Conservation (phyloP, 2,113 vertebrate genomes). For the Pelecanus crispus region DNA sequence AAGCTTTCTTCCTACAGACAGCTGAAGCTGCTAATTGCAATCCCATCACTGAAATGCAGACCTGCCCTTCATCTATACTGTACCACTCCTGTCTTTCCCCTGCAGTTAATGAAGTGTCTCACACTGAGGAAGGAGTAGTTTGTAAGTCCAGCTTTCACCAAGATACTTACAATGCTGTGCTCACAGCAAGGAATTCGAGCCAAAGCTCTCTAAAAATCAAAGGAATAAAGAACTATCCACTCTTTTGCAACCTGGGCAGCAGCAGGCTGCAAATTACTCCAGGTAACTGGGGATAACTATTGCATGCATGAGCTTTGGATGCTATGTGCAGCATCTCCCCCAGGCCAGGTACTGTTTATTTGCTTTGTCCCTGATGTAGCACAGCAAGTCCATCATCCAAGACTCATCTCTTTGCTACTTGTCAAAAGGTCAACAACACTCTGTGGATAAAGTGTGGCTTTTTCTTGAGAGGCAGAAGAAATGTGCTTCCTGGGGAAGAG, state of each 20-base stretch:
- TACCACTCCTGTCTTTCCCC: background rate
- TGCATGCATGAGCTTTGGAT: background rate
- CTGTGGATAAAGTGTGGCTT: background rate
- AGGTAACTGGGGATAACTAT: background rate
- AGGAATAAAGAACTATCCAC: background rate
- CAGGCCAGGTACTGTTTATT: background rate
- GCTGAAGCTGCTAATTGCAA: background rate
- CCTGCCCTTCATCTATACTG: background rate
- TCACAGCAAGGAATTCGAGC: background rate
- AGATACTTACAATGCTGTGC: background rate
- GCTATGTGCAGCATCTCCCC: background rate
- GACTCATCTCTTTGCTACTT: background rate
- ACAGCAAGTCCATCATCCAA: background rate
- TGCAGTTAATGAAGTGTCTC: background rate
- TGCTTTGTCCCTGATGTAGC: background rate
- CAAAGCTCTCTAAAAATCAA: background rate
- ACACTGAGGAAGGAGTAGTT: background rate
- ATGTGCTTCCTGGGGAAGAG: background rate
- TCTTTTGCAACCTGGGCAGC: background rate
- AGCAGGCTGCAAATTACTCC: background rate
- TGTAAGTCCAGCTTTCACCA: background rate
- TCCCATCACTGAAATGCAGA: background rate
- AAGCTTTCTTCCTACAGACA: background rate
- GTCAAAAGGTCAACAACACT: slow-evolving; percentile 1
- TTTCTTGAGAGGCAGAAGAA: background rate